Evolutionary conservation across 2,888 invertebrate species (phyloP), one percentile per base, ranked within the genome.

Genomic region (Neoitamus cyanurus): DNA sequence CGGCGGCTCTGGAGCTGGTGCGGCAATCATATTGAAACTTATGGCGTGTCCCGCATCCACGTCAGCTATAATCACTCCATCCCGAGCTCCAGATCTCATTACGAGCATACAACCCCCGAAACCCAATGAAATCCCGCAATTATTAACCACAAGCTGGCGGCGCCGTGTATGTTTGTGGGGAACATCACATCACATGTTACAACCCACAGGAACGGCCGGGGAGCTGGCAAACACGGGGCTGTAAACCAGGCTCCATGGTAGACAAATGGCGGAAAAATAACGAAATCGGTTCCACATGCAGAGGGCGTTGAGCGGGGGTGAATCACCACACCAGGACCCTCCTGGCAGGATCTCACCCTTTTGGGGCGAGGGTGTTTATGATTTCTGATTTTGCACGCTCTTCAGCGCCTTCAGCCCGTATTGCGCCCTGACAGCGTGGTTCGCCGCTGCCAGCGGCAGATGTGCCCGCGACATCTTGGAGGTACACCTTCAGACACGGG

Each of bases 121-220:
- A 68, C 58, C 80, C 80, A 80, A 69, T 36, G 82, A 82, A 82
- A 82, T 82, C 69, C 82, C 82, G 69, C 82, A 82, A 82, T 82
- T 82, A 82, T 82, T 82, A 82, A 82, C 82, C 82, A 69, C 82
- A 82, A 82, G 82, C 82, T 82, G 82, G 82, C 69, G 82, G 36
- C 69, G 68, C 37, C 82, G 69, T 82, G 82, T 82, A 69, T 31
- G 58, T 69, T 69, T 69, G 82, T 36, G 82, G 82, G 15, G 37
- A 82, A 82, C 82, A 82, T 42, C 20, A 37, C 82, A 82, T 82
- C 82, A 37, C 69, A 82, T 82, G 82, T 82, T 82, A 82, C 82
- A 78, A 78, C 58, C 78, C 78, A 48, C 78, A 58, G 78, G 25
- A 31, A 2, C 46, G 28, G 28, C 3, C 25, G 25, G 58, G 58